These are phyloP conservation scores for Theodoxus fluviatilis DNA, from an alignment of 2,888 invertebrate species.

Conservation along the genomic window DNA sequence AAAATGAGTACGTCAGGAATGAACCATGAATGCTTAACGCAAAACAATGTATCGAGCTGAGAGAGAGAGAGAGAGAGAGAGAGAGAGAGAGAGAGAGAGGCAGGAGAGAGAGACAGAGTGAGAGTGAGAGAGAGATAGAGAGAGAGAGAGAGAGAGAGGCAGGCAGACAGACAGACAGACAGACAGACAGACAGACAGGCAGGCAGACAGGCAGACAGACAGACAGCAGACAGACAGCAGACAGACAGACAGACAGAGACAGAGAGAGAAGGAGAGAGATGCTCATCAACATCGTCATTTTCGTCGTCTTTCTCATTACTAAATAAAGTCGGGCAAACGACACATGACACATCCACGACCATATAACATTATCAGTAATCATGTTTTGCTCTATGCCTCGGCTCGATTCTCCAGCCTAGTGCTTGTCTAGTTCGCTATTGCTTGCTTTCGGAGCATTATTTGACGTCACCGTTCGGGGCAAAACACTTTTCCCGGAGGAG, in stretches of 20 bases:
- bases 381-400: no score
- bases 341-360: no score
- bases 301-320: no score
- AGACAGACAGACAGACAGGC: neutral
- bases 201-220: neutral
- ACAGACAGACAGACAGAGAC: neutral
- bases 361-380: no score
- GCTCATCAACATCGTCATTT: neutral
- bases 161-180: neutral
- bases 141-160: neutral
- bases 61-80: neutral
- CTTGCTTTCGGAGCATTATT: no score
- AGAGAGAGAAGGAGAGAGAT: neutral
- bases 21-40: no score
- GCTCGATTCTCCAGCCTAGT: no score
- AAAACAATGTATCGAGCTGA: neutral
- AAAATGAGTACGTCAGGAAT: no score
- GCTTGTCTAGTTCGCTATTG: no score
- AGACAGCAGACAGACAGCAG: neutral
- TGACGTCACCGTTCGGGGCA: no score
- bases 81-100: neutral
- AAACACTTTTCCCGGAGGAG: no score
- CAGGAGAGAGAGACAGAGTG: neutral
- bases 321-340: no score
- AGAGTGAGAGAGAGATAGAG: constrained; percentile 5